Conservation (phyloP, 2,888 invertebrate genomes). For the Aleiodes alternator region DNA sequence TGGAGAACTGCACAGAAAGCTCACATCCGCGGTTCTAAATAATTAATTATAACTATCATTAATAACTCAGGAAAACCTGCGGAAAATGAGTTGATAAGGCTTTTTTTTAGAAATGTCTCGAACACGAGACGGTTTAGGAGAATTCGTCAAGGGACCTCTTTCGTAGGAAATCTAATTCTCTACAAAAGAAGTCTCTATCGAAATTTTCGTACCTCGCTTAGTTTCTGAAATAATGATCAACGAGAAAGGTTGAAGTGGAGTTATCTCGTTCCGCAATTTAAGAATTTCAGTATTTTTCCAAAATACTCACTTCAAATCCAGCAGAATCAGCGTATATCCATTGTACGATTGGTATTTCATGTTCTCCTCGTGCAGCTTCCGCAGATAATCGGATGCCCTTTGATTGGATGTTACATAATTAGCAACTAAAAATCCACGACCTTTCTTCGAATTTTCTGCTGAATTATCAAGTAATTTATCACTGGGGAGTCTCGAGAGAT, state of each 20-base stretch:
- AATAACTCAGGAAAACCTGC: not conserved
- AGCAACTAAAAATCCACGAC: conserved; percentile 83
- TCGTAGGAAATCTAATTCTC: too few relatives aligned
- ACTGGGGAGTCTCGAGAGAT: conserved; percentile 67
- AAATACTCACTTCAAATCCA: conserved; percentile 80
- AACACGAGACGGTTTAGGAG: too few relatives aligned
- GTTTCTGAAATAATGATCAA: too few relatives aligned
- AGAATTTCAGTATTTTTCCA: not conserved
- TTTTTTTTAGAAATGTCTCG: too few relatives aligned
- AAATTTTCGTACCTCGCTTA: too few relatives aligned
- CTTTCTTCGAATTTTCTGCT: conserved; percentile 77
- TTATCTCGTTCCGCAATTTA: too few relatives aligned
- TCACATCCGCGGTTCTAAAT: conserved; percentile 59
- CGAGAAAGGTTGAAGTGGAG: too few relatives aligned
- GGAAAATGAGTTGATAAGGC: too few relatives aligned
- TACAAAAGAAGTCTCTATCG: too few relatives aligned
- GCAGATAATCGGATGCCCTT: conserved; percentile 77
- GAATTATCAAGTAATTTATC: conserved; percentile 31
- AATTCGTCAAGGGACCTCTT: too few relatives aligned
- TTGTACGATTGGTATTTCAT: conserved; percentile 78
- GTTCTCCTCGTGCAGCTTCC: conserved; percentile 76
- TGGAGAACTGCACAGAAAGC: conserved; percentile 63
- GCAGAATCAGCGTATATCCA: conserved; percentile 83
- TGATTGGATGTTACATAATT: conserved; percentile 79
- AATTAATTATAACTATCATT: conserved; percentile 2